phyloP scores from a whole-genome alignment of 2,797 vertebrate species.

The Chelidonichthys spinosus region DNA sequence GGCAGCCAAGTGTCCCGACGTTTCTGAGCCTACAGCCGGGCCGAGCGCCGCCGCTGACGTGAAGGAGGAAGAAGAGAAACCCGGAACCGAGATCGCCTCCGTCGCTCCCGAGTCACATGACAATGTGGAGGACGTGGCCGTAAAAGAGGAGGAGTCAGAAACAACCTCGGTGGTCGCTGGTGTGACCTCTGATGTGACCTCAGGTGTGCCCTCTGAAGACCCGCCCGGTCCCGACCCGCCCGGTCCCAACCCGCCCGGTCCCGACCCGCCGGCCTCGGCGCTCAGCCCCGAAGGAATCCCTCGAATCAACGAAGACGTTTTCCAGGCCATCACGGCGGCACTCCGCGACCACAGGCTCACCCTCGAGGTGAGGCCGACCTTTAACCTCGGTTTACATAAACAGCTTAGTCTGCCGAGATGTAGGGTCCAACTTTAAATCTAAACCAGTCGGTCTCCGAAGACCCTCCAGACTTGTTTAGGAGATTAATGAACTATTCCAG shows the following conservation, averaged over 20 bases:
- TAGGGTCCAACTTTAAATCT: too few relatives aligned
- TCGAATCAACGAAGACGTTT: conserved; percentile 55
- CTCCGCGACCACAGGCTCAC: conserved; percentile 67
- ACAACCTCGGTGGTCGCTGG: too few relatives aligned
- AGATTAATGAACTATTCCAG: too few relatives aligned
- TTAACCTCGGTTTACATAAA: too few relatives aligned
- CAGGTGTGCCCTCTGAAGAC: not conserved
- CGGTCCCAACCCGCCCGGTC: not conserved
- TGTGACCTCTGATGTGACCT: not conserved
- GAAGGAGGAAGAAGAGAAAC: not conserved
- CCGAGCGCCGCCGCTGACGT: not conserved
- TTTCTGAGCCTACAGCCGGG: not conserved
- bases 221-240: not conserved
- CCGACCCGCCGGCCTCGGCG: not conserved
- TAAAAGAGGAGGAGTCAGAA: not conserved
- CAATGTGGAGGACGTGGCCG: not conserved
- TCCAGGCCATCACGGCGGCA: conserved; percentile 61
- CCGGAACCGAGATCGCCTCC: not conserved
- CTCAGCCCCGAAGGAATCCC: conserved; percentile 36
- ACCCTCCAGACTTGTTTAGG: too few relatives aligned
- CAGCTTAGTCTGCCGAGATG: too few relatives aligned
- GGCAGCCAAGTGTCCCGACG: not conserved
- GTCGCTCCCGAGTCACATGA: not conserved
- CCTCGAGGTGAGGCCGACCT: conserved; percentile 32
- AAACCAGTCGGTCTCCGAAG: too few relatives aligned